Evolutionary conservation across 23 tunicate genomes (phyloP).

Genomic region (Botrylloides violaceus): DNA sequence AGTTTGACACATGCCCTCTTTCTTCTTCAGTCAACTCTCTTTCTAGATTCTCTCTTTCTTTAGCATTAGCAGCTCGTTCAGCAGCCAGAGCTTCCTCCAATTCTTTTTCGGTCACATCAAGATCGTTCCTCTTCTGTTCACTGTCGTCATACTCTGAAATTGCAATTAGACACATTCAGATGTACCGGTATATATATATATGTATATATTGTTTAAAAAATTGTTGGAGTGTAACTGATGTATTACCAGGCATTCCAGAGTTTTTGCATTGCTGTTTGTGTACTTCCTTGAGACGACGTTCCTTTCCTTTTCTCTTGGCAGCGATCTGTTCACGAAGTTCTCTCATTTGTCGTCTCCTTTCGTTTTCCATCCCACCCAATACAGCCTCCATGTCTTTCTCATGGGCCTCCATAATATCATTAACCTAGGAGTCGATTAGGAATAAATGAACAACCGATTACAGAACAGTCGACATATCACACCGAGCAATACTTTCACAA

Average conservation of each 20-base stretch:
- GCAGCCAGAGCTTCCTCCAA: conserved; percentile 71
- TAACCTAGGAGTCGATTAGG: conserved; percentile 39
- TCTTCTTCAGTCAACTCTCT: conserved; percentile 33
- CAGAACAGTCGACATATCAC: no score
- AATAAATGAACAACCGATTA: no score
- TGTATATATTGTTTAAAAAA: background rate
- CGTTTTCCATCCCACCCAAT: conserved; percentile 62
- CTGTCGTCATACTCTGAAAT: conserved; percentile 23
- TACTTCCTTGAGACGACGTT: conserved; percentile 27
- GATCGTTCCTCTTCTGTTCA: conserved; percentile 24
- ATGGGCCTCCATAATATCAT: conserved; percentile 51
- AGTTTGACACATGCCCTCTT: conserved; percentile 46
- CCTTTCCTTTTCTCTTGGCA: conserved; percentile 62
- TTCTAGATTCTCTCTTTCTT: conserved; percentile 46
- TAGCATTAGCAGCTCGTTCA: conserved; percentile 48
- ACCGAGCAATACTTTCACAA: no score
- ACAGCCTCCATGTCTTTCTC: conserved; percentile 73
- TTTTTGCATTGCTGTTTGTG: conserved; percentile 59
- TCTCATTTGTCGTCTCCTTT: conserved; percentile 70
- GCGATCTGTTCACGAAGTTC: conserved; percentile 78
- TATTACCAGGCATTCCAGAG: conserved; percentile 67
- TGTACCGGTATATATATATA: background rate
- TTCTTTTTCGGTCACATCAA: conserved; percentile 56
- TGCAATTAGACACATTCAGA: background rate
- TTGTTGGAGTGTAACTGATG: background rate